Base-by-base conservation (phyloP, 2,113 vertebrate species). In the Urocolius indicus region DNA sequence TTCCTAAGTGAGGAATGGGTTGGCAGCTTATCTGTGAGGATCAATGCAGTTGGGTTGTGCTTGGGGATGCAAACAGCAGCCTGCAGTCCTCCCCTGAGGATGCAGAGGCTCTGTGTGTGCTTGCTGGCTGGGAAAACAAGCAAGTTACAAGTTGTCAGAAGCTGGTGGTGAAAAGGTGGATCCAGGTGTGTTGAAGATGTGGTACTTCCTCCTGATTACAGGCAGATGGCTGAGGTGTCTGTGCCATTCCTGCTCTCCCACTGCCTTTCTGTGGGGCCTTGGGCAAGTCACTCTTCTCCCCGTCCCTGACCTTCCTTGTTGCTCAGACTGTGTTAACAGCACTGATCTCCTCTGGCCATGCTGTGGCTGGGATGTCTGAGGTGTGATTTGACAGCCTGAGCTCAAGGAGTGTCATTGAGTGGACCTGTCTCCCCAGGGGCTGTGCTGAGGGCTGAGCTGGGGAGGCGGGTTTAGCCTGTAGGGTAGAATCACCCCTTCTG, bases 271-370 rank as follows among this genome's bases (percentile, higher is more conserved):
- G 43, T 55, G 46, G 20, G 55, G 54, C 52, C 22, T 26, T 12
- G 41, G 46, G 17, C 84, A 84, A 30, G 29, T 20, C 66, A 5
- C n/a, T 57, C 57, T 19, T 30, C 14, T 77, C n/a, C 12, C 22
- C 68, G 32, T 48, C 36, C 19, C 27, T 68, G 48, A 24, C 59
- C 34, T 59, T 72, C 30, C 58, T 34, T 0, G 0, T 19, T 65
- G 30, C 80, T 80, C 58, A 26, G 58, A 5, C 29, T 41, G 51
- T 52, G 52, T 23, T 82, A 38, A 9, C 10, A 24, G 38, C 55
- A 17, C 36, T 0, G 0, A 10, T 46, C 49, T 74, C 46, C 87
- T 55, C 1, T 1, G 46, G 46, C 48, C 30, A 5, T 2, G 4
- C 49, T 55, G 29, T 5, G 24, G 63, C 51, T 48, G 34, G 48